Evolutionary conservation across 1,140 invertebrate species (phyloP).

Genomic region (Zaprionus ornatus): DNA sequence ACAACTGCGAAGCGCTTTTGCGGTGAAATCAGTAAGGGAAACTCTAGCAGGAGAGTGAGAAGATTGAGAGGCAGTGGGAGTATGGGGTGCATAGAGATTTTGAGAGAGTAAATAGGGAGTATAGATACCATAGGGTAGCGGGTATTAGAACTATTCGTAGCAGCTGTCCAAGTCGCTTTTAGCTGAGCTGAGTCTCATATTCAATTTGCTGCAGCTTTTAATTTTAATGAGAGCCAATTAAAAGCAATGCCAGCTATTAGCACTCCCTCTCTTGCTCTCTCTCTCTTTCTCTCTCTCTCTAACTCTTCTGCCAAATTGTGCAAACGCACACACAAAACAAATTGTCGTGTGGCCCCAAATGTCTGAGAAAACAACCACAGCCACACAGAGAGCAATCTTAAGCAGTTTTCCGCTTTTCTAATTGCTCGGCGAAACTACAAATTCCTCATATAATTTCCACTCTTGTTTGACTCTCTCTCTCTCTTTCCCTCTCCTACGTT

Average conservation of each 20-base stretch:
- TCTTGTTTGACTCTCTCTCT: slow-evolving; percentile 20
- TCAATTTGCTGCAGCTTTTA: slow-evolving; percentile 72
- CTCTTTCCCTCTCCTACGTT: no score
- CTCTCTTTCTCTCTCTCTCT: not conserved
- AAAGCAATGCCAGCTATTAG: slow-evolving; percentile 58
- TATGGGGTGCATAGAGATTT: not conserved
- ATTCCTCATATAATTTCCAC: slow-evolving; percentile 52
- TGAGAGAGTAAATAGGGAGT: not conserved
- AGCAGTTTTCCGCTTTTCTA: slow-evolving; percentile 57
- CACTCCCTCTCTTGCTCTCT: not conserved
- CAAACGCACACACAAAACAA: slow-evolving; percentile 72
- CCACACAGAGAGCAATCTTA: slow-evolving; percentile 36
- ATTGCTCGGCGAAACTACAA: slow-evolving; percentile 59
- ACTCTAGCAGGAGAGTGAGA: not conserved
- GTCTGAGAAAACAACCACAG: slow-evolving; percentile 24
- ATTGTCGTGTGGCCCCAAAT: slow-evolving; percentile 60
- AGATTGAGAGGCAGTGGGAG: not conserved
- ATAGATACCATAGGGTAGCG: not conserved
- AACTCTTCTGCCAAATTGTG: slow-evolving; percentile 41
- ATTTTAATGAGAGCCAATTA: slow-evolving; percentile 80
- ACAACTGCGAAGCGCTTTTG: slow-evolving; percentile 57
- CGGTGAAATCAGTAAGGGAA: slow-evolving; percentile 11
- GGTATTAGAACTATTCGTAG: not conserved
- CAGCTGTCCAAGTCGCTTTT: not conserved
- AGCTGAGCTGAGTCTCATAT: slow-evolving; percentile 56